phyloP scores from a whole-genome alignment of 2,888 invertebrate genomes.

The Lithophane ornitopus region DNA sequence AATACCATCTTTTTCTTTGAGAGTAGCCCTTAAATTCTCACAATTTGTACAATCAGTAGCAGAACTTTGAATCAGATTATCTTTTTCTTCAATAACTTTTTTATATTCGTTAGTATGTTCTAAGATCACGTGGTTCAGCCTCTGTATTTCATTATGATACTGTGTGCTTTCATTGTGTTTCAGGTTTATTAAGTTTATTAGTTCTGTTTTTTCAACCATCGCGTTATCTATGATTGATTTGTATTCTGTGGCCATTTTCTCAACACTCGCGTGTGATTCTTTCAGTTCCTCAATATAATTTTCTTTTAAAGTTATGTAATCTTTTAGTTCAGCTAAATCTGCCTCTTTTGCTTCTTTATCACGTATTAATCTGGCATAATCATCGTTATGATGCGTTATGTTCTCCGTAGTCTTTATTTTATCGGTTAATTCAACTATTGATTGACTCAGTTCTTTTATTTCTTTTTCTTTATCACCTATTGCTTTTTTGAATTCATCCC shows the following conservation, averaged over 20 bases:
- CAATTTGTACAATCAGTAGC: conserved; percentile 77
- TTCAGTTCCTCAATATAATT: conserved; percentile 74
- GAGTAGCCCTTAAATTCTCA: conserved; percentile 74
- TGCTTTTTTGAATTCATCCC: conserved; percentile 68
- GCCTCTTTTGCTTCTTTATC: conserved; percentile 80
- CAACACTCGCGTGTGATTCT: conserved; percentile 71
- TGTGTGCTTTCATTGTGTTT: conserved; percentile 96
- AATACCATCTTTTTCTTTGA: conserved; percentile 85
- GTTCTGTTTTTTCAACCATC: conserved; percentile 91
- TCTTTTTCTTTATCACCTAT: conserved; percentile 81
- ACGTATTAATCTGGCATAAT: conserved; percentile 76
- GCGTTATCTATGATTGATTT: conserved; percentile 77
- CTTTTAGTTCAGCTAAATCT: conserved; percentile 72
- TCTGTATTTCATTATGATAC: conserved; percentile 96
- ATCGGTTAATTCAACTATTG: conserved; percentile 79
- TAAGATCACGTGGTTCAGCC: conserved; percentile 91
- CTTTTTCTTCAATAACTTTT: conserved; percentile 79
- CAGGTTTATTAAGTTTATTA: conserved; percentile 93
- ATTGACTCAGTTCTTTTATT: conserved; percentile 82
- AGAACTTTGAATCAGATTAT: conserved; percentile 70
- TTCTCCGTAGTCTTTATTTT: conserved; percentile 79
- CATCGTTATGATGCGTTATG: conserved; percentile 75
- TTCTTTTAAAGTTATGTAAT: conserved; percentile 71
- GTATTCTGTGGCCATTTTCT: conserved; percentile 77
- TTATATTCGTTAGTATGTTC: conserved; percentile 88